Percentiles rank a stretch among this genome's conserved stretches.
Evolutionary conservation across 2,888 invertebrate genomes (phyloP).

Genomic region (Copidosoma aretas): DNA sequence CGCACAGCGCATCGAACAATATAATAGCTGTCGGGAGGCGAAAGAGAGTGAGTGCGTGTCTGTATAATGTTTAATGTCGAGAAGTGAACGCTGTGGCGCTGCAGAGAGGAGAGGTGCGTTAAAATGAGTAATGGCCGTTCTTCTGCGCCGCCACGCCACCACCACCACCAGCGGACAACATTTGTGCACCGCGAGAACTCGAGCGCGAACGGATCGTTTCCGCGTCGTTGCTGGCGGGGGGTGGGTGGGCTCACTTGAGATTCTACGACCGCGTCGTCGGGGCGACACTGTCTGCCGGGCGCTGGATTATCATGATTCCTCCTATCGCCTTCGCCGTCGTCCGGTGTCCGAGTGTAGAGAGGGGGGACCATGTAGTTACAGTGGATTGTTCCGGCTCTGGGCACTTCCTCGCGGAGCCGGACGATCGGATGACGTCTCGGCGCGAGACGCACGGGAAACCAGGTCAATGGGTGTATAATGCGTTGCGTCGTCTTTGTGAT

Average conservation of each 20-base stretch:
- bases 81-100: constrained; percentile 29
- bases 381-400: constrained; percentile 12
- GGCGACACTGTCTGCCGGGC: constrained; percentile 7
- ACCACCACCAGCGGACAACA: too few species aligned
- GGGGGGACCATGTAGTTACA: constrained; percentile 27
- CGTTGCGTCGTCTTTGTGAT: too few species aligned
- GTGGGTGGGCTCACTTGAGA: constrained; percentile 29
- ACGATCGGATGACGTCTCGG: too few species aligned
- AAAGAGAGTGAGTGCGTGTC: neutral
- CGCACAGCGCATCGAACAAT: constrained; percentile 24
- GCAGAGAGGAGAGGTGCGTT: constrained; percentile 21
- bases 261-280: constrained; percentile 34
- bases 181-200: neutral
- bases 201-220: constrained; percentile 35
- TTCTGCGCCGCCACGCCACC: too few species aligned
- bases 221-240: constrained; percentile 31
- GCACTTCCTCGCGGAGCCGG: neutral
- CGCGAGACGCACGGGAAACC: too few species aligned
- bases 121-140: constrained; percentile 26
- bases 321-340: neutral
- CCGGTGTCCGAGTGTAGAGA: constrained; percentile 15
- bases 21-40: constrained; percentile 21
- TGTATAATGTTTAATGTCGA: neutral
- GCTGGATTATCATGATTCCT: constrained; percentile 39
- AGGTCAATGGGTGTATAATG: too few species aligned